Conservation (phyloP, 1,140 invertebrate species). For the Nilaparvata lugens region DNA sequence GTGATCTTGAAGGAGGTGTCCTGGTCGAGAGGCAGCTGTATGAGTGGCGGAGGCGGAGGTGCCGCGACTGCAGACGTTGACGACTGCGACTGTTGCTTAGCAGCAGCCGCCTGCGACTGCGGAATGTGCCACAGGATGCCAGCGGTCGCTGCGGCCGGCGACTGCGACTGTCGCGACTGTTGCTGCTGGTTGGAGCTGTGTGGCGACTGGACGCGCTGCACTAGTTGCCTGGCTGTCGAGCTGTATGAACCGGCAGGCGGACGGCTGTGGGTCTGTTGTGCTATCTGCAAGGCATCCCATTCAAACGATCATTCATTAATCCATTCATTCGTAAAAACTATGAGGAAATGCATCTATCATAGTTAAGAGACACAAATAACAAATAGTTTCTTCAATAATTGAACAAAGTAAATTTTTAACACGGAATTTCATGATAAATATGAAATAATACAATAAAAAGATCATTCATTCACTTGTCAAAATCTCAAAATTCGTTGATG, state of each 20-base stretch:
- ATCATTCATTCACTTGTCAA: too few relatives aligned
- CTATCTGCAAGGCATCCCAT: constrained; percentile 16
- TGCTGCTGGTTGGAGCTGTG: constrained; percentile 15
- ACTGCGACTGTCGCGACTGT: not conserved
- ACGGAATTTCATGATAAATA: too few relatives aligned
- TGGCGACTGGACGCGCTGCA: constrained; percentile 16
- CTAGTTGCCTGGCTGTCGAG: constrained; percentile 13
- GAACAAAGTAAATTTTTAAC: too few relatives aligned
- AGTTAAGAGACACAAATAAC: too few relatives aligned
- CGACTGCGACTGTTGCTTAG: not conserved
- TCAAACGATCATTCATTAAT: not conserved
- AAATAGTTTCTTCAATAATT: too few relatives aligned
- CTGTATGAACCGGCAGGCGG: constrained; percentile 8
- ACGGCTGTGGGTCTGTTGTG: constrained; percentile 30
- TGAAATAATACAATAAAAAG: too few relatives aligned
- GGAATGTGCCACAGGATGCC: constrained; percentile 55
- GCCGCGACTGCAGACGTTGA: constrained; percentile 5
- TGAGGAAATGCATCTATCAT: too few relatives aligned
- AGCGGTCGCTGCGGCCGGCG: constrained; percentile 24
- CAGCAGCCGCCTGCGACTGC: constrained; percentile 37
- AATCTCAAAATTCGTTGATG: too few relatives aligned
- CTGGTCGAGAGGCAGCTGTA: constrained; percentile 28
- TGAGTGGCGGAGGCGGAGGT: not conserved
- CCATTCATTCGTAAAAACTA: too few relatives aligned
- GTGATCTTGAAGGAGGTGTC: constrained; percentile 46